Evolutionary conservation across 1,140 invertebrate genomes (phyloP), one percentile per base, ranked within the genome.

Genomic region (Drosophila repleta): DNA sequence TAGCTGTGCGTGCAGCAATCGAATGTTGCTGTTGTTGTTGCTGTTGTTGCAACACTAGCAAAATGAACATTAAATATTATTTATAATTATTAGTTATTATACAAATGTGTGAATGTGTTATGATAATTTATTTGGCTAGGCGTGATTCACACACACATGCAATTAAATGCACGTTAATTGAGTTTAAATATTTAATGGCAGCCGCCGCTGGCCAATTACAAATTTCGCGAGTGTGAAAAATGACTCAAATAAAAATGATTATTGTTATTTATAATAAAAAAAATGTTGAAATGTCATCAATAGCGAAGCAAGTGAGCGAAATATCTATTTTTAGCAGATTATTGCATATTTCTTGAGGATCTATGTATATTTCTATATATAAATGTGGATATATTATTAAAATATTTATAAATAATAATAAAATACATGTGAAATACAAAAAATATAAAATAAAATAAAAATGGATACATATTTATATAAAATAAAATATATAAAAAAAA

Each of bases 11-110:
- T 55, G 45, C 45, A 41, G 13, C 8, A 11, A 35, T 35, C 26
- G 6, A 29, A 7, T 29, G 26, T 15, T 18, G 15, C 18, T 35
- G 11, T 21, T 26, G 41, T 21, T 60, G 17, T 46, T 15, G 45
- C 18, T 65, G 41, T 45, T 51, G 29, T 43, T 68, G 67, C 32
- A 64, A 64, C 51, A 56, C 49, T 70, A 21, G 60, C 53, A 35
- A 43, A 57, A 52, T 51, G 15, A 43, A 57, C 24, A 65, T 57
- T 57, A 52, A 64, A 71, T 65, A 65, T 57, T 49, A 63, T 69
- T 64, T 52, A 51, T 32, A 57, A 57, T 65, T 51, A 57, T 65
- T 71, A 32, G 17, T 43, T 65, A 70, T 57, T 46, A 46, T 53
- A 20, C 17, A 26, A 41, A 41, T 49, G 8, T 37, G 6, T 17